phyloP scores from a whole-genome alignment of 2,888 invertebrate genomes.

The Callyntrura sp. region DNA sequence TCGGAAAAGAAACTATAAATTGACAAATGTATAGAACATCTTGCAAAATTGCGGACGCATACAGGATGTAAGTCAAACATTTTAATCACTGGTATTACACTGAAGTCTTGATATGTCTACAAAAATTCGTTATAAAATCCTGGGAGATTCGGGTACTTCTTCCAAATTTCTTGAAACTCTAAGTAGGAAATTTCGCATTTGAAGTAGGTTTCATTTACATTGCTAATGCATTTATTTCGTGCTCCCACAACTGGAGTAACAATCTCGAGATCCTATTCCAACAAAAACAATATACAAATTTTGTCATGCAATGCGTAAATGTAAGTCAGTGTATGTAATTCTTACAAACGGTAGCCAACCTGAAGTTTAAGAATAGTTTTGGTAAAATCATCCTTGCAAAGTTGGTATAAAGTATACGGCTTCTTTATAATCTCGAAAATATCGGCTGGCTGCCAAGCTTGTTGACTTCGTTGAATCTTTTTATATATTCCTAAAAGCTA shows the following conservation, averaged over 20 bases:
- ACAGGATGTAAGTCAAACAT: too few relatives aligned
- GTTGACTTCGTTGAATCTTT: conserved; percentile 76
- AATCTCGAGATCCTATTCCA: conserved; percentile 56
- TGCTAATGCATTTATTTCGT: conserved; percentile 52
- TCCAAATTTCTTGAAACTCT: conserved; percentile 78
- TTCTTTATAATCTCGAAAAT: conserved; percentile 76
- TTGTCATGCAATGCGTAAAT: neutral
- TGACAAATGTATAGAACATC: too few relatives aligned
- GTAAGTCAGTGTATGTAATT: too few relatives aligned
- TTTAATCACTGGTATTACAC: too few relatives aligned
- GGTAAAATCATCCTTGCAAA: conserved; percentile 73
- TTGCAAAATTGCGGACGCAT: too few relatives aligned
- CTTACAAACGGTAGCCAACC: conserved; percentile 33
- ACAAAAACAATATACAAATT: neutral
- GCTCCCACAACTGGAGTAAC: conserved; percentile 63
- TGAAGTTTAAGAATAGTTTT: conserved; percentile 67
- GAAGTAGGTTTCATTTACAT: conserved; percentile 72
- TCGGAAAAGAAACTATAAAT: too few relatives aligned
- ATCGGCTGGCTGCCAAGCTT: conserved; percentile 78
- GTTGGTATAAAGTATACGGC: conserved; percentile 57
- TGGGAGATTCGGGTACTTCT: conserved; percentile 74
- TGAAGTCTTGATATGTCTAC: conserved; percentile 17
- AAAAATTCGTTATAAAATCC: conserved; percentile 74
- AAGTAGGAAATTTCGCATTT: conserved; percentile 75
- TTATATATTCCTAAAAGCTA: conserved; percentile 76